Base-by-base conservation (phyloP, 2,888 invertebrate genomes). In the Carcina quercana region DNA sequence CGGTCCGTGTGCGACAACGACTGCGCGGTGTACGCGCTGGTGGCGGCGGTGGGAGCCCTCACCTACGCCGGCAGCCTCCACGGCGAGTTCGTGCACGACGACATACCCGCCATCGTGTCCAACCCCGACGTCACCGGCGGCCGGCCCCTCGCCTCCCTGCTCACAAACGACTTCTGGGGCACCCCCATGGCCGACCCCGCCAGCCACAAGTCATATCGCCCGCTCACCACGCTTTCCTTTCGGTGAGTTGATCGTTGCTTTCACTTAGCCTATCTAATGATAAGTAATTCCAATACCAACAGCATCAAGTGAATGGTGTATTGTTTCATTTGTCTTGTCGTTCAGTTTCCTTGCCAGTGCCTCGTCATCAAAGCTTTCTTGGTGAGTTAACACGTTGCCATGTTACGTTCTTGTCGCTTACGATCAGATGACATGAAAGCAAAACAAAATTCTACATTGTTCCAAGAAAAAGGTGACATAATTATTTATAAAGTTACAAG, bases 141-240 rank as follows among this genome's bases (percentile, higher is more conserved):
- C 31, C 90, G 86, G 40, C 74, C 88, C 15, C 67, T 91, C 50
- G 59, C 79, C 41, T 86, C 86, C 51, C 83, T 92, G 50, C 89
- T 93, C 58, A 79, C 83, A 52, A 91, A 94, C 66, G 95, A 95
- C 73, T 95, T 94, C 68, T 95, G 95, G 95, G 95, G 95, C n/a
- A 92, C 90, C 32, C 90, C 92, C 17, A 93, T 95, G 92, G 86
- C 88, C n/a, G 91, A 93, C 58, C 78, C 88, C 31, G 86, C 86
- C 59, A 94, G 94, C 53, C 95, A 95, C 78, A 95, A 95, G 83
- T 94, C 94, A 31, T 95, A 95, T 71, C 86, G 95, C 50, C 95
- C 95, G 22, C 78, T 95, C 44, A 94, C 94, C 10, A 90, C 91
- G 28, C 82, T 95, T 30, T 90, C 93, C 5, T 95, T 95, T 83